Base-by-base conservation (phyloP, 2,888 invertebrate species). In the Agriopis marginaria region DNA sequence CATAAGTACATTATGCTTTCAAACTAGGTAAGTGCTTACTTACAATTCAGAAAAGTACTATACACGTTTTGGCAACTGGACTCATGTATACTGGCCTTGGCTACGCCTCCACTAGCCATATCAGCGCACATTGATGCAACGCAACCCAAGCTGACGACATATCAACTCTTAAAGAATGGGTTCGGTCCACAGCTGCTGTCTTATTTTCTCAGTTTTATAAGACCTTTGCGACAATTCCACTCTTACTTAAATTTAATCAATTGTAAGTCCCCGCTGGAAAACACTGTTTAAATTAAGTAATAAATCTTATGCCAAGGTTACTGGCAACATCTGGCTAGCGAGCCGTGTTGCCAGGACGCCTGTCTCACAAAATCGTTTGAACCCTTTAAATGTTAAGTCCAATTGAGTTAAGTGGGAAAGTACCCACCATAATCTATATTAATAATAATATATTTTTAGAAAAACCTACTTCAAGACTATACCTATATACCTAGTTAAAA, bases 251-350 rank as follows among this genome's bases (percentile, higher is more conserved):
- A 68, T 68, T 68, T 60, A 68, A 71, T 71, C 71, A 68, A 71
- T 71, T 71, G 58, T 54, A 63, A 71, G 68, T 67, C 63, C 56
- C 68, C 64, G 63, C 65, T 70, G 53, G 72, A 63, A 70, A 74
- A 67, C 71, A 63, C 66, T 69, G 70, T 72, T 75, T 73, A 71
- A 75, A 75, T 75, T 71, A 75, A 75, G 73, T 72, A 75, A 75
- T 73, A 74, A 72, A 75, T 75, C 69, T 74, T 64, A 67, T 45
- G 11, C 68, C 68, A 68, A 69, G 68, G 69, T 69, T 72, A 62
- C 60, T 62, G 67, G 74, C 40, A 70, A 70, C 71, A 74, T 70
- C 74, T 74, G 71, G 74, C 54, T 42, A 53, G 47, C 50, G 58
- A 65, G 62, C 61, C 54, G 70, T 56, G 66, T 70, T 70, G 66